phyloP scores from a whole-genome alignment of 2,888 invertebrate species.

The Drepana falcataria region DNA sequence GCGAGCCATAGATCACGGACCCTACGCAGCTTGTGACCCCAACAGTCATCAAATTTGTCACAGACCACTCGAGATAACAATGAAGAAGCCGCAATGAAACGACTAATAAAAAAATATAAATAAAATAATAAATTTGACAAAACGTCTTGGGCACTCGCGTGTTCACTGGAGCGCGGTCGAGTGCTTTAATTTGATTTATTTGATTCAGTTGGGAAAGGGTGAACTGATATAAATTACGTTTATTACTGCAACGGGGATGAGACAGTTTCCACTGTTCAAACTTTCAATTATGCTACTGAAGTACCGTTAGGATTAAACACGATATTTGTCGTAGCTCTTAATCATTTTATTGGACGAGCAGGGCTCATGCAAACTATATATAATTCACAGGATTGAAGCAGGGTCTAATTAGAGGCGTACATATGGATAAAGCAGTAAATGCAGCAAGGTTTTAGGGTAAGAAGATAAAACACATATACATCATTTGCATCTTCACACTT shows the following conservation, averaged over 20 bases:
- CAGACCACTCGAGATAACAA: conserved; percentile 73
- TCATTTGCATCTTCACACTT: too few relatives aligned
- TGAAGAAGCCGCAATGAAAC: conserved; percentile 59
- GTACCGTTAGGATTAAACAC: not conserved
- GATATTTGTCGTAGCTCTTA: too few relatives aligned
- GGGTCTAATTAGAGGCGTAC: too few relatives aligned
- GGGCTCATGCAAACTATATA: too few relatives aligned
- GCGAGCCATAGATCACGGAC: conserved; percentile 62
- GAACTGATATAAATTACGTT: conserved; percentile 60
- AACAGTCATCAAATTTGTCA: conserved; percentile 77
- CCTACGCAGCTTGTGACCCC: conserved; percentile 61
- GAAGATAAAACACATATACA: too few relatives aligned
- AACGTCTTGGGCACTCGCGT: conserved; percentile 76
- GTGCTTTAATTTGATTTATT: conserved; percentile 77
- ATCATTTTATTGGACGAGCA: too few relatives aligned
- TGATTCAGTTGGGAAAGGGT: conserved; percentile 67
- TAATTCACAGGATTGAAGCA: too few relatives aligned
- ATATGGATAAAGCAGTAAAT: too few relatives aligned
- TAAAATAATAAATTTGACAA: conserved; percentile 79
- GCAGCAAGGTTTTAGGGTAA: too few relatives aligned
- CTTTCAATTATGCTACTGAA: not conserved
- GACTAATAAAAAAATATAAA: conserved; percentile 72
- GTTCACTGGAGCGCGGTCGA: conserved; percentile 63
- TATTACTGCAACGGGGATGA: conserved; percentile 33
- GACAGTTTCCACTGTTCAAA: conserved; percentile 6